Conservation (phyloP, 2,797 vertebrate species). For the Pteropus rufus region DNA sequence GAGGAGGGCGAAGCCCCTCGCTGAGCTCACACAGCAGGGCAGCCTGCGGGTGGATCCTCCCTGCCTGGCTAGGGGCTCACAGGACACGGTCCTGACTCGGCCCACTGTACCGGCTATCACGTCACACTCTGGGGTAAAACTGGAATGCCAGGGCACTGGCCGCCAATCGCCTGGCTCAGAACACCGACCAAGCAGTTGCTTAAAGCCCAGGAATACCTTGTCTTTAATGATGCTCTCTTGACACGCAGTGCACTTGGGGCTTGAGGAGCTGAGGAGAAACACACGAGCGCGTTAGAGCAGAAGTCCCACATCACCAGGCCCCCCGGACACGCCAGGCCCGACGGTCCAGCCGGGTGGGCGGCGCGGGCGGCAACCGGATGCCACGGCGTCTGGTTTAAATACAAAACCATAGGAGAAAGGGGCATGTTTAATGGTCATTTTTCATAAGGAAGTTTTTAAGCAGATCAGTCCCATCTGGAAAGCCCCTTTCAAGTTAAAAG, state of each 20-base stretch:
- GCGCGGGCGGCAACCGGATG: accelerated
- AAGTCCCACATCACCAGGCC: neutral
- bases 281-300: neutral
- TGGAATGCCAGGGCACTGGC: accelerated
- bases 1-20: neutral
- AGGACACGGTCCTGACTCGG: accelerated
- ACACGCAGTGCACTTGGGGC: constrained; percentile 85
- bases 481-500: constrained; percentile 22
- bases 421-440: neutral
- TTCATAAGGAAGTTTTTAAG: constrained; percentile 1
- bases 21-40: neutral
- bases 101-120: too few species aligned
- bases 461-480: neutral
- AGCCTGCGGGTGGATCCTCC: neutral
- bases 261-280: constrained; percentile 79
- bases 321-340: neutral
- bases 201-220: constrained; percentile 79
- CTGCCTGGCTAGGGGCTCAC: neutral
- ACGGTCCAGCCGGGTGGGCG: accelerated
- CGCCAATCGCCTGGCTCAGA: accelerated
- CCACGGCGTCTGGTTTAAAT: neutral
- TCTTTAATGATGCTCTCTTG: constrained; percentile 86
- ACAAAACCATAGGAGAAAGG: neutral
- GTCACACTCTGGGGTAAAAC: too few species aligned
- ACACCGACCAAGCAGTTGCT: neutral